These are phyloP conservation scores for Tryphoninae sp. DNA, from an alignment of 2,888 invertebrate species.

Conservation along the genomic window DNA sequence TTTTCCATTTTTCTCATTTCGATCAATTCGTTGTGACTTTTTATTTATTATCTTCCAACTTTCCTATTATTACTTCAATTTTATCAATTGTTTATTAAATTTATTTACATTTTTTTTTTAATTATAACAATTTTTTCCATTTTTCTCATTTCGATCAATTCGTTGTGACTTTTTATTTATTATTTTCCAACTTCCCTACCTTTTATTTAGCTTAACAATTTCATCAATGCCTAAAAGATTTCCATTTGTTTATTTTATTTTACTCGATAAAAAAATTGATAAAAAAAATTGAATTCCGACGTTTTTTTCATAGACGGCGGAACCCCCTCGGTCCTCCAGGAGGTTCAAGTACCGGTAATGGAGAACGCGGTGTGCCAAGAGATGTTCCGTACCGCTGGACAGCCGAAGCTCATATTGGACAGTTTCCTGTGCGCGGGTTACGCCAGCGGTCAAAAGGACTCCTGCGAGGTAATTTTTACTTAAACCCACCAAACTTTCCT, in stretches of 20 bases:
- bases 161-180: background rate
- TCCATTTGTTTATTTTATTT: background rate
- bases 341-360: slow-evolving; percentile 95
- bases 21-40: too few relatives aligned
- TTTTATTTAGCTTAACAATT: too few relatives aligned
- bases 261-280: slow-evolving; percentile 1
- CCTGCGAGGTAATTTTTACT: slow-evolving; percentile 88
- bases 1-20: background rate
- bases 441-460: slow-evolving; percentile 95
- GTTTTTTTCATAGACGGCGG: slow-evolving; percentile 85
- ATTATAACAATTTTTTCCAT: too few relatives aligned
- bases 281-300: background rate
- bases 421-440: slow-evolving; percentile 97
- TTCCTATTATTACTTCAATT: too few relatives aligned
- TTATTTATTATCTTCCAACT: too few relatives aligned
- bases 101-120: too few relatives aligned
- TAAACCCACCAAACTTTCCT: background rate
- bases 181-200: too few relatives aligned
- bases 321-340: slow-evolving; percentile 93
- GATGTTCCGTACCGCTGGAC: slow-evolving; percentile 96
- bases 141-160: too few relatives aligned
- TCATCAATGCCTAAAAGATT: too few relatives aligned
- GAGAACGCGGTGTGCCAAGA: slow-evolving; percentile 95
- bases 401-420: slow-evolving; percentile 90
- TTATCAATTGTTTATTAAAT: too few relatives aligned